phyloP scores from a whole-genome alignment of 2,888 invertebrate species.

The Eupithecia pulchellata region DNA sequence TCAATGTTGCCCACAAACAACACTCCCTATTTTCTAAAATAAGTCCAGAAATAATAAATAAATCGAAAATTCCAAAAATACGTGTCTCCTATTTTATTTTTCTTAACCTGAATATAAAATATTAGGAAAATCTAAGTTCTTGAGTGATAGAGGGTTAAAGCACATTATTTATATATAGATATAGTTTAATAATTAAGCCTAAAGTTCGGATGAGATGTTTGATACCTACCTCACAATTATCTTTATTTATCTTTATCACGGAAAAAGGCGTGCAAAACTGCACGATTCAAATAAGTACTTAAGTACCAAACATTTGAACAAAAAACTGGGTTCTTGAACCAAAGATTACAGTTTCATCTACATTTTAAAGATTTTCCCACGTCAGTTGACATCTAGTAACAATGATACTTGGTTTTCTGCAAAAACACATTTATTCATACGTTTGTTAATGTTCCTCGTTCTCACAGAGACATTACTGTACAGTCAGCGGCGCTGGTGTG shows the following conservation, averaged over 20 bases:
- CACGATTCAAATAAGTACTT: neutral
- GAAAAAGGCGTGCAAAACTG: neutral
- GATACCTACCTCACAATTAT: no score
- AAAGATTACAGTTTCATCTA: neutral
- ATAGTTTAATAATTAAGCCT: no score
- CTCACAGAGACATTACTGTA: constrained; percentile 15
- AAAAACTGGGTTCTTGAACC: neutral
- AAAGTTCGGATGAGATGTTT: no score
- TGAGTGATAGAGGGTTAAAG: no score
- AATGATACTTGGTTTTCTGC: constrained; percentile 1
- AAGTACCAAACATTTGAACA: neutral
- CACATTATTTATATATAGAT: no score
- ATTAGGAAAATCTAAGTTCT: no score
- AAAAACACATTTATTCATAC: constrained; percentile 13
- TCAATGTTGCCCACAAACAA: no score
- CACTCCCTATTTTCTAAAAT: no score
- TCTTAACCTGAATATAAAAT: no score
- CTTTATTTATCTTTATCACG: neutral
- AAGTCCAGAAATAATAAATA: no score
- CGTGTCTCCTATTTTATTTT: no score
- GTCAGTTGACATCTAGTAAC: constrained; percentile 7
- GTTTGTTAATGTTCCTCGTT: constrained; percentile 12
- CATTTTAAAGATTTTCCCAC: constrained; percentile 1
- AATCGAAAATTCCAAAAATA: no score
- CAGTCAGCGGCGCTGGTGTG: constrained; percentile 1